These are phyloP conservation scores for Myotis daubentonii DNA, from an alignment of 2,797 vertebrate species.

Conservation along the genomic window DNA sequence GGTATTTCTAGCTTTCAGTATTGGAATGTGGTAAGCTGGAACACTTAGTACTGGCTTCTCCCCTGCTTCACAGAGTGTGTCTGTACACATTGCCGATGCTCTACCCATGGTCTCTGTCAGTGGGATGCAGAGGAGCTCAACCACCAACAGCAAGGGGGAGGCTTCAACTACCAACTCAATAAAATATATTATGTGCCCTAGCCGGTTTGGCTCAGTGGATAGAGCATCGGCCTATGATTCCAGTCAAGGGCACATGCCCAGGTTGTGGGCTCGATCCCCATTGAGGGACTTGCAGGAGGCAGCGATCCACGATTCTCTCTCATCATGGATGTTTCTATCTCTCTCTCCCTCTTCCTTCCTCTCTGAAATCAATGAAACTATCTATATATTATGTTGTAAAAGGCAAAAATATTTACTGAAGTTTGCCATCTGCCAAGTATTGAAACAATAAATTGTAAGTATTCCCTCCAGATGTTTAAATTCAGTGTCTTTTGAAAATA, in stretches of 20 bases:
- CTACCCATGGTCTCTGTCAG: not conserved
- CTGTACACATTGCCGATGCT: not conserved
- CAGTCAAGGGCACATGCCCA: no score
- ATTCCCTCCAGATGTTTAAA: constrained; percentile 43
- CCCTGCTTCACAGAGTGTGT: not conserved
- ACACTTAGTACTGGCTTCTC: not conserved
- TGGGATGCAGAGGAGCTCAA: not conserved
- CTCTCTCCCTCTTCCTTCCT: no score
- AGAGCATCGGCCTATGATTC: no score
- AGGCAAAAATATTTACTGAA: constrained; percentile 24
- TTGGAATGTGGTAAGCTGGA: constrained; percentile 7
- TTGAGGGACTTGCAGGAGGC: no score
- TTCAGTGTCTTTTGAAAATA: constrained; percentile 27
- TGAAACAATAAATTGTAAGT: constrained; percentile 38
- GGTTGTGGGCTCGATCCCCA: no score
- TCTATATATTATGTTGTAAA: not conserved
- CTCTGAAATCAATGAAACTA: no score
- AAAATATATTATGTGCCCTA: not conserved
- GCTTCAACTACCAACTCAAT: constrained; percentile 1
- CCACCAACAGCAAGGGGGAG: not conserved
- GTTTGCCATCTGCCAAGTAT: constrained; percentile 15
- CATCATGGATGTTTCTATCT: no score
- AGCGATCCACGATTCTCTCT: no score
- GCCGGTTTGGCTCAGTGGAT: no score
- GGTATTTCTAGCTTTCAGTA: constrained; percentile 20